phyloP scores from a whole-genome alignment of 2,113 vertebrate genomes.

The Hassar affinis region DNA sequence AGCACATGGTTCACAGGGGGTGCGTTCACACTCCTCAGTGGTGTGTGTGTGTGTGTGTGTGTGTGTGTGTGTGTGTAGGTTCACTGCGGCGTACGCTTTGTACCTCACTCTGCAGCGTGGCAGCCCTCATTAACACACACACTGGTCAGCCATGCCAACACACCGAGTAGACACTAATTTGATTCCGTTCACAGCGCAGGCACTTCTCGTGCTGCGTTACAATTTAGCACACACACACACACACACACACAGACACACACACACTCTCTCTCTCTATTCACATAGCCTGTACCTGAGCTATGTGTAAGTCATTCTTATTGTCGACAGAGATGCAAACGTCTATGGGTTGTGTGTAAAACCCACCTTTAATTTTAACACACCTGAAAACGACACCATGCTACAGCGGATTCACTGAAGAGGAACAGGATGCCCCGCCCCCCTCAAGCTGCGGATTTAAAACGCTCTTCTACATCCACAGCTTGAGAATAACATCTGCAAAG shows the following conservation, averaged over 20 bases:
- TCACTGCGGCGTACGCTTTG: constrained; percentile 45
- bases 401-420: neutral
- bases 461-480: too few relatives aligned
- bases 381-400: neutral
- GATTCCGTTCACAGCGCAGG: constrained; percentile 47
- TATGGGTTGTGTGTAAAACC: neutral
- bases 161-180: constrained; percentile 52
- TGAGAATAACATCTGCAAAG: too few relatives aligned
- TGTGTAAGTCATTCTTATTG: neutral
- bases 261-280: constrained; percentile 24
- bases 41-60: constrained; percentile 26
- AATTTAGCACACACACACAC: constrained; percentile 35
- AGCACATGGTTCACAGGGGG: constrained; percentile 46
- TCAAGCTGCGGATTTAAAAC: too few relatives aligned
- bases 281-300: neutral
- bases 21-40: constrained; percentile 45
- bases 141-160: constrained; percentile 48
- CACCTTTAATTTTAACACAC: neutral
- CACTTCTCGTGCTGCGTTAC: constrained; percentile 34
- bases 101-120: constrained; percentile 44
- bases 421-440: too few relatives aligned
- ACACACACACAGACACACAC: constrained; percentile 37
- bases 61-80: constrained; percentile 36
- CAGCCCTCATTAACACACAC: constrained; percentile 53
- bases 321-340: neutral